Base-by-base conservation (phyloP, 1,140 invertebrate species). In the Eupeodes corollae region DNA sequence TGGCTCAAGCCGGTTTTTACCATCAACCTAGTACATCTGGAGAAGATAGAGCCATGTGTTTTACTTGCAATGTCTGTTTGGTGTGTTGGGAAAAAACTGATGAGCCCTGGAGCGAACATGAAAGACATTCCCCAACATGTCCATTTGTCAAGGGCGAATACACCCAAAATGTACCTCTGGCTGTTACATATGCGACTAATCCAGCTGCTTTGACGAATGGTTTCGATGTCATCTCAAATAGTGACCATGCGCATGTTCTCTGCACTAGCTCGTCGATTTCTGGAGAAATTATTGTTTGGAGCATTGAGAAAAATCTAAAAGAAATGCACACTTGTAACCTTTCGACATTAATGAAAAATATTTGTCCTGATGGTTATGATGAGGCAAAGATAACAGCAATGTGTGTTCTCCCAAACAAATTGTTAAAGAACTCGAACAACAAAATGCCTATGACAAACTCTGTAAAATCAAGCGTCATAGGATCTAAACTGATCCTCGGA, bases 81-180 rank as follows among this genome's bases (percentile, higher is more conserved):
- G 89, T 95, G 1, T 92, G 86, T 70, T 96, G 92, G 92, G 92
- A 96, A 70, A 88, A 90, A 48, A 91, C 88, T 0, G 91, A 95
- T 72, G 91, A 95, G 68, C 92, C 91, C 1, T 95, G 89, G 88
- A 91, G 91, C 53, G 91, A 96, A 66, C 91, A 95, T 61, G 91
- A 93, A 68, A 74, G 91, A 9, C 91, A 96, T 71, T 93, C 90
- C 15, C 89, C 91, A 11, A 79, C 80, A 48, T 96, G 91, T 69
- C 88, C 90, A 1, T 94, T 93, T 69, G 87, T 96, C 3, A 85
- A 89, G 60, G 90, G 91, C 15, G 90, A 94, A 67, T 92, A 91
- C 56, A 96, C 91, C 11, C 89, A 92, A 69, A 96, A 96, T 73
- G 91, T 95, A 42, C 90, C 91, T n/a, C 73, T 95, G 33, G 83